Percentiles rank a stretch among this genome's conserved stretches.
These are phyloP conservation scores for Didymodactylos carnosus DNA, from an alignment of 2,888 invertebrate genomes.

Conservation along the genomic window DNA sequence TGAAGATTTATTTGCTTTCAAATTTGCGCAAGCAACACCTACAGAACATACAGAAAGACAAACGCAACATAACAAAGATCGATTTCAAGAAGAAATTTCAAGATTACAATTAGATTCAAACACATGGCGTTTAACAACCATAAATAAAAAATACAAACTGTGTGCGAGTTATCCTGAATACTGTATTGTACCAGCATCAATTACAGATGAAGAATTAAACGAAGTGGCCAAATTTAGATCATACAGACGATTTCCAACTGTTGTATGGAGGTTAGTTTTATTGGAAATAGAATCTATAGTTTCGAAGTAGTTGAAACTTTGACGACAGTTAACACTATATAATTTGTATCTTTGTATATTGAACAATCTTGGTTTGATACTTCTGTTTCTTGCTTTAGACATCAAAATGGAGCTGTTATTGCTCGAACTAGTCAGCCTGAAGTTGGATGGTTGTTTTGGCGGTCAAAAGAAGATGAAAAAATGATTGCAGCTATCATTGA, in stretches of 20 bases:
- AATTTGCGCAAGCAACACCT: background rate
- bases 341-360: background rate
- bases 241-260: conserved; percentile 61
- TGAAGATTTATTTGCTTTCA: background rate
- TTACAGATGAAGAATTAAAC: conserved; percentile 62
- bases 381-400: conserved; percentile 36
- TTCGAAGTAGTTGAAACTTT: no score
- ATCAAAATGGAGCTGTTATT: conserved; percentile 71
- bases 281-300: no score
- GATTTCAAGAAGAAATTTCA: background rate
- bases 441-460: conserved; percentile 81
- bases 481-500: conserved; percentile 43
- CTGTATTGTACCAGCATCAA: conserved; percentile 62
- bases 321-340: no score
- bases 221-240: conserved; percentile 63
- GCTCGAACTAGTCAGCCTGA: conserved; percentile 84
- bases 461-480: conserved; percentile 68
- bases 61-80: background rate
- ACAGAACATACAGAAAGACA: no score
- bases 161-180: conserved; percentile 47
- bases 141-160: conserved; percentile 4
- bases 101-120: background rate
- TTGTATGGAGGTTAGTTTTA: conserved; percentile 61
- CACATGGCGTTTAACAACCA: conserved; percentile 1
- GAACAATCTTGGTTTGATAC: background rate